Percentiles rank a stretch among this genome's conserved stretches.
Evolutionary conservation across 1,140 invertebrate species (phyloP).

Genomic region (Centruroides sculpturatus): DNA sequence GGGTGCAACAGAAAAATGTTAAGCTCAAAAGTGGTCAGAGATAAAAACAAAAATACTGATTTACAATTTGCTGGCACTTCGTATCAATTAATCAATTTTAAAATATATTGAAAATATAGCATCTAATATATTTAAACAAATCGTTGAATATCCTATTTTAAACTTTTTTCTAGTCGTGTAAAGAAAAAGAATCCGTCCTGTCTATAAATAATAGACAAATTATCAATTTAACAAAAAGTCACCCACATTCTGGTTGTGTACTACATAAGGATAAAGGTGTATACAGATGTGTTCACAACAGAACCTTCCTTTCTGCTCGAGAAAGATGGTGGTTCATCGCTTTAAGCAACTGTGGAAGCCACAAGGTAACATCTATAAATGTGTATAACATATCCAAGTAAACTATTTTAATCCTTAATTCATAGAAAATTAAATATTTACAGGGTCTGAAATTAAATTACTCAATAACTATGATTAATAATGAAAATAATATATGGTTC

Average conservation of each 20-base stretch:
- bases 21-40: no score
- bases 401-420: slow-evolving; percentile 1
- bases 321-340: slow-evolving; percentile 66
- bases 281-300: slow-evolving; percentile 39
- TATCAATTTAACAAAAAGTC: slow-evolving; percentile 47
- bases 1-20: no score
- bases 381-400: neutral
- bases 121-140: no score
- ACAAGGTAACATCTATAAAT: slow-evolving; percentile 28
- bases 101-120: no score
- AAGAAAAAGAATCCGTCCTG: slow-evolving; percentile 48
- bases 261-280: slow-evolving; percentile 22
- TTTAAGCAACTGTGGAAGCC: slow-evolving; percentile 50
- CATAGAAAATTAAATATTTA: slow-evolving; percentile 23
- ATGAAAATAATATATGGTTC: slow-evolving; percentile 56
- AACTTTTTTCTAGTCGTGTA: slow-evolving; percentile 43
- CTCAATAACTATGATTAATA: slow-evolving; percentile 64
- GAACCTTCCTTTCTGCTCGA: slow-evolving; percentile 46
- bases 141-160: no score
- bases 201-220: slow-evolving; percentile 54
- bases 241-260: slow-evolving; percentile 32
- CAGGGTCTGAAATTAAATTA: slow-evolving; percentile 53
- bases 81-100: no score
- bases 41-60: no score
- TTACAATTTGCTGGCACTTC: no score